Evolutionary conservation across 1,140 invertebrate species (phyloP).

Genomic region (Microplitis demolitor): DNA sequence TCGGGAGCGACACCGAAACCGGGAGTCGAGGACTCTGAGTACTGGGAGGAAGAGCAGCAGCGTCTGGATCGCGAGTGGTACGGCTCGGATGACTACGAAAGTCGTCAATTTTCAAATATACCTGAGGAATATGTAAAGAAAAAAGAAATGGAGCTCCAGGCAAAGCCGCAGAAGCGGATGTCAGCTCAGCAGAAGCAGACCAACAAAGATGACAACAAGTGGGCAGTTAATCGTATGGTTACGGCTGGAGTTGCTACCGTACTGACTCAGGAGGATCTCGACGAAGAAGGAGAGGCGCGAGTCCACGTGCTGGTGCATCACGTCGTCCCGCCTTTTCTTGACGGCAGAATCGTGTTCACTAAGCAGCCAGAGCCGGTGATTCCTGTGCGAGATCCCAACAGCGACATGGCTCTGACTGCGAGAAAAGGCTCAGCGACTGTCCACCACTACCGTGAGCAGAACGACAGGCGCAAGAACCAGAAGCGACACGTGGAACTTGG

Average conservation of each 20-base stretch:
- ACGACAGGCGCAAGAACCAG: conserved; percentile 93
- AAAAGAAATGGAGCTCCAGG: conserved; percentile 90
- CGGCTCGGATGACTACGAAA: conserved; percentile 87
- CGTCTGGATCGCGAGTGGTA: conserved; percentile 97
- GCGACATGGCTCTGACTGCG: conserved; percentile 96
- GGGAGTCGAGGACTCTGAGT: conserved; percentile 71
- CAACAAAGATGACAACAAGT: conserved; percentile 97
- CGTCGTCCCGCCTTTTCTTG: conserved; percentile 97
- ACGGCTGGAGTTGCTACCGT: conserved; percentile 93
- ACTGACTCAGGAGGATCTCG: conserved; percentile 89
- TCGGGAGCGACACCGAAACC: conserved; percentile 68
- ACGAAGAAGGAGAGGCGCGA: conserved; percentile 88
- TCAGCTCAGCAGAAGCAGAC: conserved; percentile 94
- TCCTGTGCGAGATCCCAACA: conserved; percentile 88
- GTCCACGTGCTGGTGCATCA: conserved; percentile 98
- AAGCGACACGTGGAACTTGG: conserved; percentile 99
- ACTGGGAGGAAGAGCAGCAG: conserved; percentile 94
- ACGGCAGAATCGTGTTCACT: conserved; percentile 97
- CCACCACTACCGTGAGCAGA: conserved; percentile 89
- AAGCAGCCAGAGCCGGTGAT: conserved; percentile 88
- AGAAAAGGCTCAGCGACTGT: conserved; percentile 95
- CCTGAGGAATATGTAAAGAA: conserved; percentile 89
- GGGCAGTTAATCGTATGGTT: conserved; percentile 98
- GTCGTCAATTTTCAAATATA: conserved; percentile 89
- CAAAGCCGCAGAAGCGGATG: conserved; percentile 87